Evolutionary conservation across 2,113 vertebrate genomes (phyloP).

Genomic region (Toxotes chatareus): DNA sequence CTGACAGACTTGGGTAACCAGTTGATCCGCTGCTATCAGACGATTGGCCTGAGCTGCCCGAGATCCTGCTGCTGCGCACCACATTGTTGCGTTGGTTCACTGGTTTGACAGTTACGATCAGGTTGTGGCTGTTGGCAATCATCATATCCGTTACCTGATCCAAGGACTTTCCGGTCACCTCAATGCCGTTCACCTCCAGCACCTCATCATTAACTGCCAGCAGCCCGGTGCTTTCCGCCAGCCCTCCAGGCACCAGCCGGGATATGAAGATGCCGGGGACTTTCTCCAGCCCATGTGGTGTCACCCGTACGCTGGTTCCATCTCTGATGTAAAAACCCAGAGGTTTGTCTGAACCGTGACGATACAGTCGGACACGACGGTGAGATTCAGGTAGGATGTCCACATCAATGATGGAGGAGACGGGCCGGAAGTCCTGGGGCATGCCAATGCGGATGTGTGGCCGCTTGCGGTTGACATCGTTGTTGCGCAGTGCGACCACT

Average conservation of each 20-base stretch:
- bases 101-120: constrained; percentile 97
- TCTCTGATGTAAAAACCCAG: constrained; percentile 98
- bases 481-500: constrained; percentile 91
- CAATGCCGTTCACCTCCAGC: constrained; percentile 98
- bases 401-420: constrained; percentile 98
- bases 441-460: constrained; percentile 94
- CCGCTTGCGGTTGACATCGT: constrained; percentile 92
- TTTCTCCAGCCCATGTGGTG: constrained; percentile 95
- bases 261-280: constrained; percentile 99
- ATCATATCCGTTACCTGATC: constrained; percentile 99
- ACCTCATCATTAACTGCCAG: constrained; percentile 99
- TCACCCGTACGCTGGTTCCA: constrained; percentile 94
- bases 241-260: constrained; percentile 94
- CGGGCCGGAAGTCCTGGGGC: constrained; percentile 96
- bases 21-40: constrained; percentile 90
- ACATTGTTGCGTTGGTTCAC: constrained; percentile 98
- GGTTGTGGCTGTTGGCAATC: constrained; percentile 99
- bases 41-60: constrained; percentile 92
- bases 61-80: constrained; percentile 91
- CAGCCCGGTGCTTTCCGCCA: constrained; percentile 96
- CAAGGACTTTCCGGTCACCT: constrained; percentile 95
- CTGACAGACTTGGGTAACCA: constrained; percentile 87
- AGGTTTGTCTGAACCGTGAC: constrained; percentile 95
- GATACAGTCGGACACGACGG: constrained; percentile 92
- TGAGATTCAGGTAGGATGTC: constrained; percentile 98